These are phyloP conservation scores for Micrasema minimum DNA, from an alignment of 1,140 invertebrate genomes.

Conservation along the genomic window DNA sequence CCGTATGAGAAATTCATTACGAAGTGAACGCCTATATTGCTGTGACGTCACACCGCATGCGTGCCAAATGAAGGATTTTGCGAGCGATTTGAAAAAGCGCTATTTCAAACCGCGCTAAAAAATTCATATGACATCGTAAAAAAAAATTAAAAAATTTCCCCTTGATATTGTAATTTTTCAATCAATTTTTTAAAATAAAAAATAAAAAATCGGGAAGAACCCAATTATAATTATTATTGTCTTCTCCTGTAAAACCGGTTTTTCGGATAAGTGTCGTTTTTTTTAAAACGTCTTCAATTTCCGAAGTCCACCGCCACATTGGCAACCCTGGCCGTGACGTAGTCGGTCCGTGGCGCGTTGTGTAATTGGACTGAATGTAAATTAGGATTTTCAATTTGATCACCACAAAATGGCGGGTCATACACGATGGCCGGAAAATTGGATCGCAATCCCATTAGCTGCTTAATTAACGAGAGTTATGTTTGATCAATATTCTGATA, in stretches of 20 bases:
- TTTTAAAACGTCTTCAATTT: not conserved
- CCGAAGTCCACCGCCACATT: not conserved
- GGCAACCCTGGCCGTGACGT: not conserved
- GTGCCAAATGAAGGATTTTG: no score
- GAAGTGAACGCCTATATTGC: not conserved
- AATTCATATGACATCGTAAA: no score
- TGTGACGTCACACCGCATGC: no score
- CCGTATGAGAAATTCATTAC: not conserved
- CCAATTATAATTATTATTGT: not conserved
- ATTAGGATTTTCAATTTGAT: slow-evolving; percentile 24
- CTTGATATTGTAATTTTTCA: no score
- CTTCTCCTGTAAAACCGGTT: not conserved
- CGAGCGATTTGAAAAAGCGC: no score
- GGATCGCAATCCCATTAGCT: slow-evolving; percentile 1
- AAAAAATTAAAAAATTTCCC: no score
- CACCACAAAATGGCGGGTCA: not conserved
- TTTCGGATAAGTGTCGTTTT: not conserved
- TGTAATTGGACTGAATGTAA: slow-evolving; percentile 12
- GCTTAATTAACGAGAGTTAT: slow-evolving; percentile 9
- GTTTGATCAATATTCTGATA: not conserved
- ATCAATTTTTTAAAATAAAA: no score
- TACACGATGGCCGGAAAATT: not conserved
- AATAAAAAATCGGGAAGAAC: no score
- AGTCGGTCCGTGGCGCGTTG: no score
- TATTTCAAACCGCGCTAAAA: no score